Conservation (phyloP, 2,113 vertebrate species). For the Hoplias malabaricus region DNA sequence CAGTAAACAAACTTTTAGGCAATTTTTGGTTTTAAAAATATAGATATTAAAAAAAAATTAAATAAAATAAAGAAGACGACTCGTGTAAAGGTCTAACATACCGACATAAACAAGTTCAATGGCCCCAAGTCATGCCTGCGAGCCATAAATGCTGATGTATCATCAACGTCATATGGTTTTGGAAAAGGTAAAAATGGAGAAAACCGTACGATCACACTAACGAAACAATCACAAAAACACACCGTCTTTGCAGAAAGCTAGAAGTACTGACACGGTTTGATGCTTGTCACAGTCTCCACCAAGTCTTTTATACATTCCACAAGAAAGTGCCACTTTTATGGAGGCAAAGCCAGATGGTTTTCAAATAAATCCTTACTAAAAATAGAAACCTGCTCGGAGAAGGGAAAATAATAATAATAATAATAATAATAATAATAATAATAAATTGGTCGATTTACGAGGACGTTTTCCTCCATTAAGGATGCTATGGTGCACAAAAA, state of each 20-base stretch:
- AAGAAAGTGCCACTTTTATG: slow-evolving; percentile 63
- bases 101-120: slow-evolving; percentile 7
- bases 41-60: neutral
- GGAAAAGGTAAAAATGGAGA: slow-evolving; percentile 15
- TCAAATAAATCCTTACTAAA: slow-evolving; percentile 59
- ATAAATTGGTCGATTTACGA: slow-evolving; percentile 3
- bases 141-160: slow-evolving; percentile 21
- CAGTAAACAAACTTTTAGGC: slow-evolving; percentile 21
- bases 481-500: slow-evolving; percentile 73
- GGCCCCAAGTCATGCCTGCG: slow-evolving; percentile 8
- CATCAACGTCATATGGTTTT: neutral
- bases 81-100: slow-evolving; percentile 3
- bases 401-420: neutral
- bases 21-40: slow-evolving; percentile 42
- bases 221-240: neutral
- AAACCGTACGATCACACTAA: neutral
- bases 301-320: slow-evolving; percentile 68
- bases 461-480: slow-evolving; percentile 53
- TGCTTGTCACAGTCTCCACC: slow-evolving; percentile 74
- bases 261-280: slow-evolving; percentile 63
- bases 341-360: slow-evolving; percentile 69
- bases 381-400: slow-evolving; percentile 27
- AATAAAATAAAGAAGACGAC: neutral
- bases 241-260: slow-evolving; percentile 64
- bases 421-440: neutral